Base-by-base conservation (phyloP, 2,113 vertebrate species). In the Orthonyx spaldingii region DNA sequence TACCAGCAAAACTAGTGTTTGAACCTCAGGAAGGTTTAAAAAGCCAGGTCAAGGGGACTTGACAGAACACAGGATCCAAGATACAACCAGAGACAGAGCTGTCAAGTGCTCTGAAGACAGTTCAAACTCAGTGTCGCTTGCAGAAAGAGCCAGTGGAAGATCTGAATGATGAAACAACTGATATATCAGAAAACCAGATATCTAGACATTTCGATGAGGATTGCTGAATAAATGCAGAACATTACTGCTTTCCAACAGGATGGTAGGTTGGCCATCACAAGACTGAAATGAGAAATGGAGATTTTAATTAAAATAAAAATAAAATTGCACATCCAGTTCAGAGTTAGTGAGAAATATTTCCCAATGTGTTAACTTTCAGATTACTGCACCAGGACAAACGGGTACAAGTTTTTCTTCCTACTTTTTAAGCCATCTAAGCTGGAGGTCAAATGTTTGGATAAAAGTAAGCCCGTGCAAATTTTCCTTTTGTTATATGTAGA, bases 401-500 rank as follows among this genome's bases (percentile, higher is more conserved):
- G 53, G n/a, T 93, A 65, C n/a, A 93, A 80, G 42, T 61, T 89
- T 87, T 96, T 79, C 64, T 76, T 78, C 80, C 72, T 95, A 66
- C 44, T 95, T 91, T 95, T 78, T 81, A 96, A 95, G 52, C 53
- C 91, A 90, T 72, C 82, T 96, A 94, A 94, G 80, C 59, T 95
- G 80, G 87, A 97, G 91, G 91, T 94, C 94, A 96, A 95, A 96
- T 81, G 95, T 96, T 95, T 86, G 90, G 94, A 92, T 96, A 96
- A 93, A 98, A 97, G 91, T 85, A 96, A 94, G 71, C 56, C 55
- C 12, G 76, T 94, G 92, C 64, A 97, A 90, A 94, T 95, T 96
- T 94, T 33, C 46, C 94, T 97, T 97, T 95, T 96, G 87, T 94
- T 96, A 78, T 64, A 83, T 10, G 56, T 68, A 94, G 93, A 81